Evolutionary conservation across 2,888 invertebrate species (phyloP).

Genomic region (Trachelus stipa): DNA sequence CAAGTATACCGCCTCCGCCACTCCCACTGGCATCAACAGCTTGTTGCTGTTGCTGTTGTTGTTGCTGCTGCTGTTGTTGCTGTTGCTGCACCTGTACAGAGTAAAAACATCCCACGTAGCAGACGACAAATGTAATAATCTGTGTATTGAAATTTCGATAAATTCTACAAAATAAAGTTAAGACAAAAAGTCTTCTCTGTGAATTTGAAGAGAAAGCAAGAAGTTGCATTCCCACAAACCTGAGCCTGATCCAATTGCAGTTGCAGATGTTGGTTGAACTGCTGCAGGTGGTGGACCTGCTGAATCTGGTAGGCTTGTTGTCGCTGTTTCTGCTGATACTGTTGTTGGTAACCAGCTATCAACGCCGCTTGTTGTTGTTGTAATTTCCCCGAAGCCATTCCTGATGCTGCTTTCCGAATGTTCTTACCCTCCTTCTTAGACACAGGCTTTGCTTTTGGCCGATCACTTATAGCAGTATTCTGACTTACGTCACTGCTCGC

Average conservation of each 20-base stretch:
- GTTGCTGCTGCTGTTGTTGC: constrained; percentile 37
- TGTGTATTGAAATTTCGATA: background rate
- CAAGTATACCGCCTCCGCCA: constrained; percentile 56
- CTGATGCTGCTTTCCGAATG: constrained; percentile 70
- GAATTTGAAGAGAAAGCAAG: background rate
- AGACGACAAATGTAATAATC: background rate
- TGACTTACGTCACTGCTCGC: constrained; percentile 72
- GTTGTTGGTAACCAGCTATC: constrained; percentile 61
- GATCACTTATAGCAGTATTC: constrained; percentile 84
- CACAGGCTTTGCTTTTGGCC: constrained; percentile 84
- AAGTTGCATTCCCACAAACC: constrained; percentile 34
- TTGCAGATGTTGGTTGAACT: constrained; percentile 62
- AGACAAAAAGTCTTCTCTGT: background rate
- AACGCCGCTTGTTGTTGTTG: constrained; percentile 59
- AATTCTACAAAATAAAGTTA: background rate
- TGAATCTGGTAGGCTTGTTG: constrained; percentile 60
- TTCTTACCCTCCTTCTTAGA: constrained; percentile 85
- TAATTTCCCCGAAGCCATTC: constrained; percentile 45
- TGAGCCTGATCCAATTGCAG: constrained; percentile 61
- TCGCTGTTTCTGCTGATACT: constrained; percentile 56
- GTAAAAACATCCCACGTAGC: background rate
- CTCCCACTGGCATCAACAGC: constrained; percentile 47
- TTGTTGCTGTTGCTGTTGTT: constrained; percentile 45
- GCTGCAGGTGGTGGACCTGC: constrained; percentile 63
- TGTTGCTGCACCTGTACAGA: constrained; percentile 37